phyloP scores from a whole-genome alignment of 2,888 invertebrate species.

The Horisme vitalbata region DNA sequence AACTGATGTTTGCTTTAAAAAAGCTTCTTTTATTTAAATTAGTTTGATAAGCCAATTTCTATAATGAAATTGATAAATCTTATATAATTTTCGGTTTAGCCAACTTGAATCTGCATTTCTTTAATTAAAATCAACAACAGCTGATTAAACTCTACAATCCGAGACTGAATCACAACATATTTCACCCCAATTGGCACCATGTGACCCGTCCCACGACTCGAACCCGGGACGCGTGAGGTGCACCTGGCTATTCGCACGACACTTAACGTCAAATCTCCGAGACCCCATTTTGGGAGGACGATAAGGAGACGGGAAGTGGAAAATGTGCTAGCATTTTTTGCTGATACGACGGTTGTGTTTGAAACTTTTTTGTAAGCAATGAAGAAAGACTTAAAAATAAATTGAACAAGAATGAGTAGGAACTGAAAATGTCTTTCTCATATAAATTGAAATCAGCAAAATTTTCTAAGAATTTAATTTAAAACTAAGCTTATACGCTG shows the following conservation, averaged over 20 bases:
- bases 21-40: no score
- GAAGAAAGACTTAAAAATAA: no score
- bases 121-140: constrained; percentile 28
- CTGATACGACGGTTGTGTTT: neutral
- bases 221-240: constrained; percentile 31
- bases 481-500: no score
- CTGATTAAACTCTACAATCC: constrained; percentile 23
- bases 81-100: constrained; percentile 1
- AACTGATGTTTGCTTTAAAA: no score
- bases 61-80: no score
- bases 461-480: no score
- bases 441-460: no score
- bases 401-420: no score
- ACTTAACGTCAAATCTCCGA: constrained; percentile 42
- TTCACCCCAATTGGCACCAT: constrained; percentile 49
- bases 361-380: constrained; percentile 1
- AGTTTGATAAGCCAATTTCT: no score
- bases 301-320: constrained; percentile 24
- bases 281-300: constrained; percentile 25
- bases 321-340: constrained; percentile 17
- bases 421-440: no score
- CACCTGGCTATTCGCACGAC: constrained; percentile 50
- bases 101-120: constrained; percentile 13
- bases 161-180: constrained; percentile 26
- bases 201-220: constrained; percentile 36